These are phyloP conservation scores for Cynodonichthys magdalenae DNA, from an alignment of 2,797 vertebrate species.

Conservation along the genomic window DNA sequence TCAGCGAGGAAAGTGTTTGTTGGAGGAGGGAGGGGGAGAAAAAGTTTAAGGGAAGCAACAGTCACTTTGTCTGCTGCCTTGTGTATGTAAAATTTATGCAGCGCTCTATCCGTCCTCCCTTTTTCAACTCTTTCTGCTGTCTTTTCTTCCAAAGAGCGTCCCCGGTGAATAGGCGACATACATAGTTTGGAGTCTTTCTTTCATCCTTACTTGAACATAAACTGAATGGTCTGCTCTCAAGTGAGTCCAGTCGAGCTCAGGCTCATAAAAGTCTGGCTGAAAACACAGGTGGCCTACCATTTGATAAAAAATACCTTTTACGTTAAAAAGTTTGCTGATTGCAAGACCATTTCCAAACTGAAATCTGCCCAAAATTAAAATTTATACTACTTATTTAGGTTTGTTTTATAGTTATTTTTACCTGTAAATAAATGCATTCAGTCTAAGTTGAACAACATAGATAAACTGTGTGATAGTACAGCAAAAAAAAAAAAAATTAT, in stretches of 20 bases:
- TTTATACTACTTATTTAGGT: no score
- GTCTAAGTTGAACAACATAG: no score
- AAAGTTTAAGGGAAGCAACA: constrained; percentile 80
- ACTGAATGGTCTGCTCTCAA: constrained; percentile 73
- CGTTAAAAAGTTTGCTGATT: background rate
- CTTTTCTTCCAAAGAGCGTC: constrained; percentile 71
- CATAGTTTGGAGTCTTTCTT: constrained; percentile 80
- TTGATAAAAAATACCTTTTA: background rate
- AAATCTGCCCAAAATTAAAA: background rate
- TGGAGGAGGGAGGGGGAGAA: constrained; percentile 59
- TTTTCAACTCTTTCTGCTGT: constrained; percentile 57
- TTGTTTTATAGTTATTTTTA: no score
- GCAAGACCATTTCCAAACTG: background rate
- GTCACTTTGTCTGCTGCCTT: constrained; percentile 80
- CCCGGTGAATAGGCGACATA: constrained; percentile 75
- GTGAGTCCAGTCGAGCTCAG: constrained; percentile 57
- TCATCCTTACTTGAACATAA: constrained; percentile 77
- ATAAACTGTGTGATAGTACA: no score
- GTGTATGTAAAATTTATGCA: constrained; percentile 85
- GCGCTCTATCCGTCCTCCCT: constrained; percentile 50
- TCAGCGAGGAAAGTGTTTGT: constrained; percentile 86
- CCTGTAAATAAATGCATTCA: no score
- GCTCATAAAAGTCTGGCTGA: constrained; percentile 24
- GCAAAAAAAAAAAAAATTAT: no score
- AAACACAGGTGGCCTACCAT: constrained; percentile 31